These are phyloP conservation scores for Drosophila pullipes DNA, from an alignment of 2,888 invertebrate species.

Conservation along the genomic window DNA sequence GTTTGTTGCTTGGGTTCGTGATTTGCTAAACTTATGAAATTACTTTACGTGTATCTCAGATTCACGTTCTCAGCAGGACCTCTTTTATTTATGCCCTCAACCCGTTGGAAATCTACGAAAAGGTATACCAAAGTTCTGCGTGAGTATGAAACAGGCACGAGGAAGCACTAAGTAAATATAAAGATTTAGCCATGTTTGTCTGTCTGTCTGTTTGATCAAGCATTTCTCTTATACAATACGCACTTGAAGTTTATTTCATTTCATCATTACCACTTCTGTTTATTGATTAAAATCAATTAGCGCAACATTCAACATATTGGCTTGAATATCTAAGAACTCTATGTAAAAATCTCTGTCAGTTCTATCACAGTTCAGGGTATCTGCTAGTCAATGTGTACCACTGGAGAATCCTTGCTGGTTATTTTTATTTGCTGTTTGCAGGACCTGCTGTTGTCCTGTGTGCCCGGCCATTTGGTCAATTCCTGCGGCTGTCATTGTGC, in stretches of 20 bases:
- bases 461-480: slow-evolving; percentile 71
- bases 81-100: neutral
- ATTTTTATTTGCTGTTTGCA: neutral
- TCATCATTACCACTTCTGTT: neutral
- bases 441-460: slow-evolving; percentile 12
- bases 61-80: slow-evolving; percentile 33
- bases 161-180: neutral
- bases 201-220: neutral
- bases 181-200: neutral
- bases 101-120: neutral
- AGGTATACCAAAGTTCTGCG: neutral
- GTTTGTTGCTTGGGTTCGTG: slow-evolving; percentile 79
- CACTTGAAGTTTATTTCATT: neutral
- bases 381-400: neutral
- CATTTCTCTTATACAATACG: neutral
- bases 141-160: neutral
- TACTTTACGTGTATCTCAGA: slow-evolving; percentile 78
- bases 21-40: slow-evolving; percentile 83
- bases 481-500: slow-evolving; percentile 83
- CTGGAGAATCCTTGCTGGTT: neutral
- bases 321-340: neutral
- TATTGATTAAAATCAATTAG: neutral
- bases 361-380: neutral
- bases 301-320: neutral
- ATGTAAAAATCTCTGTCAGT: neutral